A percentile compares a stretch with the other conserved stretches of the same genome.
These are phyloP conservation scores for Orchesellides sinensis DNA, from an alignment of 2,888 invertebrate species.

Conservation along the genomic window DNA sequence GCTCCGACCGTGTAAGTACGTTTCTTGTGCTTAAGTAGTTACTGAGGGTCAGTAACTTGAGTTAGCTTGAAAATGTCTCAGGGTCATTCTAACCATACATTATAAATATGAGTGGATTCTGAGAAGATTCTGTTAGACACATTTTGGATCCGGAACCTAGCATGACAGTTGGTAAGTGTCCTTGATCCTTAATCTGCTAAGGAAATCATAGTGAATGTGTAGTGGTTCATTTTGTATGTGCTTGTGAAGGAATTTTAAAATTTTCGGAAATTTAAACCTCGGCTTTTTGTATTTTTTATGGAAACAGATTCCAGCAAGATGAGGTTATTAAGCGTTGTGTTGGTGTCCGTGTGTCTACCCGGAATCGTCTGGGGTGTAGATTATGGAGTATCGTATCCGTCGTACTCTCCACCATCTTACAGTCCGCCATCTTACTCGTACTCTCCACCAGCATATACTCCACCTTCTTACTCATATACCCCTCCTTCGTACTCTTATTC, in stretches of 20 bases:
- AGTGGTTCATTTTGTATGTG: neutral
- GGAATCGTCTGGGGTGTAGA: conserved; percentile 61
- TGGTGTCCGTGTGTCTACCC: conserved; percentile 71
- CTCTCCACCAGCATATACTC: conserved; percentile 46
- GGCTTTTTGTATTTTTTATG: conserved; percentile 45
- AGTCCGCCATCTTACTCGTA: conserved; percentile 24
- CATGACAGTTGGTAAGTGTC: conserved; percentile 61
- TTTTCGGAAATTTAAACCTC: conserved; percentile 24
- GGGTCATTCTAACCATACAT: conserved; percentile 57
- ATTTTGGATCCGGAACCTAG: conserved; percentile 61
- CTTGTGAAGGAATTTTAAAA: neutral
- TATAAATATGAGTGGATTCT: conserved; percentile 68
- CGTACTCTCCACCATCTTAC: conserved; percentile 26
- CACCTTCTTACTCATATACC: conserved; percentile 41
- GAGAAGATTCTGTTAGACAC: conserved; percentile 62
- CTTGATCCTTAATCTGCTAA: conserved; percentile 9
- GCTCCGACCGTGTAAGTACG: conserved; percentile 16
- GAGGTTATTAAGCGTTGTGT: conserved; percentile 68
- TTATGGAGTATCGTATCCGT: conserved; percentile 49
- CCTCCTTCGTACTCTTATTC: conserved; percentile 48
- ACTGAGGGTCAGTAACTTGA: conserved; percentile 62
- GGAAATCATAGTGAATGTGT: neutral
- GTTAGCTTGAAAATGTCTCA: conserved; percentile 35
- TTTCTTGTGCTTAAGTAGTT: conserved; percentile 6
- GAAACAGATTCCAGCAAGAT: conserved; percentile 64